Base-by-base conservation (phyloP, 1,140 invertebrate genomes). In the Aleiodes sp. region DNA sequence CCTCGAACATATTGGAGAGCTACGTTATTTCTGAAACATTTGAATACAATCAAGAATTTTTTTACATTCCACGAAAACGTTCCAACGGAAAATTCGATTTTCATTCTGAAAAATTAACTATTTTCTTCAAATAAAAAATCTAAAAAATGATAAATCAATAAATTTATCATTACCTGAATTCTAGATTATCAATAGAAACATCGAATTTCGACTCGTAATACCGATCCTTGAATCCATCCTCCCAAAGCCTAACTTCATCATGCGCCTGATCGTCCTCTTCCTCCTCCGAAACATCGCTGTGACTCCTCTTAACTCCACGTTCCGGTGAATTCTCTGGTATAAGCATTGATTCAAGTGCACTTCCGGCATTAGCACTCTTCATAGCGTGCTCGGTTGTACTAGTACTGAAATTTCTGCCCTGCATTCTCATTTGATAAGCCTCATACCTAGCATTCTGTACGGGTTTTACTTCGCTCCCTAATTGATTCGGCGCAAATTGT, bases 131-230 rank as follows among this genome's bases (percentile, higher is more conserved):
- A 37, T 60, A 46, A 43, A 12, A 60, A 29, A 65, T 28, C 12
- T 68, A 61, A 67, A 29, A 52, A 9, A 9, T 57, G 14, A 26
- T 46, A 68, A 62, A 69, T 12, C 9, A 57, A 52, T 64, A 37
- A 71, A n/a, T n/a, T n/a, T n/a, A n/a, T n/a, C n/a, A 37, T 70
- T 87, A 90, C 83, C 97, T 90, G 86, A 99, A 99, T 73, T 92
- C 91, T 10, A 93, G 79, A 82, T 99, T 94, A 35, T 94, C 90
- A 0, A 89, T 73, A 4, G 87, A 87, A 1, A 98, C 95, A 79
- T 96, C 94, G 85, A 99, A 99, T 87, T 99, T 99, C 21, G 93
- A 95, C 84, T 96, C 94, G 82, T 99, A 99, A 87, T 99, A 99
- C 24, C 95, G 88, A 82, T 98, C 95, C 86, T 99, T 99, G 87